Percentiles rank a stretch among this genome's conserved stretches.
Conservation (phyloP, 2,888 invertebrate genomes). For the Orchesellides sinensis region DNA sequence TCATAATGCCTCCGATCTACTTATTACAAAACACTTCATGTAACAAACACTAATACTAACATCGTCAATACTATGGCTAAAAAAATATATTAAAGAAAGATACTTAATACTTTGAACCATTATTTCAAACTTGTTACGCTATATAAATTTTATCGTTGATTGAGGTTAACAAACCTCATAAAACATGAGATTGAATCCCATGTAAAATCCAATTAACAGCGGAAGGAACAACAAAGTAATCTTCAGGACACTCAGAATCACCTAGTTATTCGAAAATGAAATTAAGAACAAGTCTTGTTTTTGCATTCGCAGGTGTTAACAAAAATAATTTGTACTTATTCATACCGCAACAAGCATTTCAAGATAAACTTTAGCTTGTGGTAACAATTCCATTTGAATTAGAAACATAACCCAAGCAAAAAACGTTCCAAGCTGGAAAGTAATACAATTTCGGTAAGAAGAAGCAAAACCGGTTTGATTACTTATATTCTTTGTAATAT, state of each 20-base stretch:
- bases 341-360: conserved; percentile 66
- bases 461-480: no score
- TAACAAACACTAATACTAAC: no score
- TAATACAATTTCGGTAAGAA: neutral
- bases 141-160: no score
- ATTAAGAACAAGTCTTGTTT: no score
- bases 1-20: conserved; percentile 52
- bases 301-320: no score
- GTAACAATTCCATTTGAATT: conserved; percentile 61
- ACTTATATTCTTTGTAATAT: neutral
- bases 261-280: conserved; percentile 10
- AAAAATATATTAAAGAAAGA: no score
- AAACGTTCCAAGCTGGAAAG: conserved; percentile 60
- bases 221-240: conserved; percentile 63
- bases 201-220: conserved; percentile 60
- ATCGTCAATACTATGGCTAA: no score
- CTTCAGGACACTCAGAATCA: conserved; percentile 61
- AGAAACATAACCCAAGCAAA: conserved; percentile 66
- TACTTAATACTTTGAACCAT: no score
- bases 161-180: no score
- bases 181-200: conserved; percentile 67
- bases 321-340: neutral
- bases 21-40: neutral
- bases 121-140: no score
- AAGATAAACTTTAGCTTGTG: conserved; percentile 55